Evolutionary conservation across 2,888 invertebrate genomes (phyloP), one percentile per base, ranked within the genome.

Genomic region (Empis livida): DNA sequence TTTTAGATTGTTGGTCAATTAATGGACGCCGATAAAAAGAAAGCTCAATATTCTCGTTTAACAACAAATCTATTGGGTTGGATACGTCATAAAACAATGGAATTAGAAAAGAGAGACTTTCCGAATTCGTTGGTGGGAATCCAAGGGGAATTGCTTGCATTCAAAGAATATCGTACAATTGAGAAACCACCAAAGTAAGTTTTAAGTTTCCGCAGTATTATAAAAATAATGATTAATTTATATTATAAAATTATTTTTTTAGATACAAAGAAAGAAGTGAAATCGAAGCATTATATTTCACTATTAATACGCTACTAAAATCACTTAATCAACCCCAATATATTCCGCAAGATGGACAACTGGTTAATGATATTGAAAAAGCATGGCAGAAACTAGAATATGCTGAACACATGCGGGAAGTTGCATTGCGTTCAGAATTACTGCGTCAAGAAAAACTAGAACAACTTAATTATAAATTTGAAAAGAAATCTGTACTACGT

Each of bases 231-330:
- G 14, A 10, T 32, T 13, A 32, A 13, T 3, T 35, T 35, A 2
- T 13, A 3, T 35, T 32, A 32, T 8, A n/a, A n/a, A n/a, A 13
- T 42, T 45, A 48, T 37, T 39, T 30, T 49, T 54, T 0, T 55
- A 86, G 91, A 65, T 96, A 96, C 70, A 92, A 86, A 63, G 97
- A 99, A 68, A 81, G 94, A 47, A 95, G 94, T 55, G 96, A 97
- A 72, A 89, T 96, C 57, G 95, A 99, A 70, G 97, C 91, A 0
- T 73, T 95, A 35, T 95, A 87, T 66, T 99, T 97, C 70, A 86
- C 92, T 64, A 94, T 99, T 58, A 97, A 97, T 70, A 94, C 95
- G 0, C 84, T 91, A 68, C 76, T 95, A 56, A 96, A 95, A 69
- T 90, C 94, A n/a, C 71, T 96, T 54, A 85, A 91, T 54, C 91